A percentile compares a stretch with the other conserved stretches of the same genome.
These are phyloP conservation scores for Anneissia japonica DNA, from an alignment of 35 echinoderm and acorn worm genomes.

Conservation along the genomic window DNA sequence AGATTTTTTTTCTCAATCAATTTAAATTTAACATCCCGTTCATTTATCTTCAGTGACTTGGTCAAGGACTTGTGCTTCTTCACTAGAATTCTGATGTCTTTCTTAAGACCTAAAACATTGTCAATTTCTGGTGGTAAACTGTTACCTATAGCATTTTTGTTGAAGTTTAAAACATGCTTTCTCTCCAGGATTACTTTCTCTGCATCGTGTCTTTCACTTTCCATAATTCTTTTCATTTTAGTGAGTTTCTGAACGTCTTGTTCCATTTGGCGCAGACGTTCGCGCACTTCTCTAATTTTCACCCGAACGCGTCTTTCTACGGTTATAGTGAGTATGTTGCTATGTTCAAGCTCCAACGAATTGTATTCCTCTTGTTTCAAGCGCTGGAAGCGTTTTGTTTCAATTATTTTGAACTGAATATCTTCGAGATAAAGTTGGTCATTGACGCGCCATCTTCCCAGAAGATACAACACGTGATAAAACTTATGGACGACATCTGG, in stretches of 20 bases:
- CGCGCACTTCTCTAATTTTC: conserved; percentile 63
- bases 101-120: conserved; percentile 64
- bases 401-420: conserved; percentile 82
- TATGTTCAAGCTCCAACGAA: conserved; percentile 78
- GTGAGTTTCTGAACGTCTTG: conserved; percentile 56
- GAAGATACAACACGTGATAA: conserved; percentile 66
- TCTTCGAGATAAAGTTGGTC: conserved; percentile 96
- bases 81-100: conserved; percentile 74
- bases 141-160: conserved; percentile 69
- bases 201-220: conserved; percentile 42
- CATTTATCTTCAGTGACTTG: conserved; percentile 68
- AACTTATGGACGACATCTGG: conserved; percentile 98
- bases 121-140: conserved; percentile 64
- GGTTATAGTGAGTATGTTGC: conserved; percentile 59
- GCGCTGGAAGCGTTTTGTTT: conserved; percentile 69
- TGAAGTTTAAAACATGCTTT: conserved; percentile 53
- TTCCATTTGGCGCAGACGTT: conserved; percentile 65
- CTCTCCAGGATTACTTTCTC: conserved; percentile 77
- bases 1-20: conserved; percentile 61
- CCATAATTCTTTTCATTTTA: conserved; percentile 39
- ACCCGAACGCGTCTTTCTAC: conserved; percentile 92
- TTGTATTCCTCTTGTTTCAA: conserved; percentile 94
- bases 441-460: conserved; percentile 85
- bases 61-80: conserved; percentile 77
- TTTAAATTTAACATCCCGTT: conserved; percentile 52